Conservation (phyloP, 2,113 vertebrate species). For the Lontra canadensis region DNA sequence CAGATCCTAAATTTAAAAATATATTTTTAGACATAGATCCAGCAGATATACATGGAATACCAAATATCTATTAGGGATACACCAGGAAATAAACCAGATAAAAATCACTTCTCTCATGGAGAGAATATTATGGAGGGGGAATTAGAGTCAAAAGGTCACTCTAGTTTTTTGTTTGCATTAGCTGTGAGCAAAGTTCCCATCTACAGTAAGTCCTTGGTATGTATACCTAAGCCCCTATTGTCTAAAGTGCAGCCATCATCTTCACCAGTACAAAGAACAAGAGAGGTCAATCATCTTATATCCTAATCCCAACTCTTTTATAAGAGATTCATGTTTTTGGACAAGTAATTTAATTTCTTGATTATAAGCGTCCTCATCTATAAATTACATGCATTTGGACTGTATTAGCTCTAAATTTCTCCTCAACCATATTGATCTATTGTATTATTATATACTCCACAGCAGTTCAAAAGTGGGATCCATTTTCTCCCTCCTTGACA, state of each 20-base stretch:
- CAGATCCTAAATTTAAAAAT: neutral
- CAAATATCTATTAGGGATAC: neutral
- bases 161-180: neutral
- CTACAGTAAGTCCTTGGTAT: neutral
- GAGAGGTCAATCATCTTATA: neutral
- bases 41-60: neutral
- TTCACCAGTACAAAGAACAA: neutral
- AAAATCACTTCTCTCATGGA: neutral
- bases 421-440: too few species aligned
- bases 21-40: neutral
- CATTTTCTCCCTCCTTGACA: too few species aligned
- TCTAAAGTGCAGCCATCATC: neutral
- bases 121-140: neutral
- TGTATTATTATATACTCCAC: too few species aligned
- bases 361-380: neutral
- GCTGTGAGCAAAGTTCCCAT: neutral
- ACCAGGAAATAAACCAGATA: neutral
- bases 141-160: neutral
- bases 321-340: neutral
- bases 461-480: too few species aligned
- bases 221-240: rapidly evolving
- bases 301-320: neutral
- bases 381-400: neutral
- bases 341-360: neutral
- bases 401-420: too few species aligned